Percentiles rank a stretch among this genome's conserved stretches.
Conservation (phyloP, 2,888 invertebrate genomes). For the Troilus luridus region DNA sequence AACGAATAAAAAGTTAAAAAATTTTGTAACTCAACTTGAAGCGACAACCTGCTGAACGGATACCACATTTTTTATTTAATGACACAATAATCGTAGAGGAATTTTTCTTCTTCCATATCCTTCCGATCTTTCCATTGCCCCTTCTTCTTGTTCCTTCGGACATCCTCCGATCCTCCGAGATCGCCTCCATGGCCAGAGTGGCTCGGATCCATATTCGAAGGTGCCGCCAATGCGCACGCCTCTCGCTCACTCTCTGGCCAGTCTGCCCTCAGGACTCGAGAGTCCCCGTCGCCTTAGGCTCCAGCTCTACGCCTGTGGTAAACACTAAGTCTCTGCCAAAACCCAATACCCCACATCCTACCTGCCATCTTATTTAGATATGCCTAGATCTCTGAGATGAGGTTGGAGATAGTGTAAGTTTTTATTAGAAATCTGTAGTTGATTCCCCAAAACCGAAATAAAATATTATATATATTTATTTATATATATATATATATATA, state of each 20-base stretch:
- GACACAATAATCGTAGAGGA: too few relatives aligned
- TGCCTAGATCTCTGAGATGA: slow-evolving; percentile 17
- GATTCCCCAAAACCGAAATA: background rate
- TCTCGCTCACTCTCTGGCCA: background rate
- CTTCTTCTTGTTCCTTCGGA: background rate
- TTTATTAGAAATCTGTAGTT: background rate
- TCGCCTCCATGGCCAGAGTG: background rate
- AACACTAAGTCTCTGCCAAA: slow-evolving; percentile 12
- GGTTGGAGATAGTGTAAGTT: slow-evolving; percentile 31
- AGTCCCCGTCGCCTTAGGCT: background rate
- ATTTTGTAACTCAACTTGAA: too few relatives aligned
- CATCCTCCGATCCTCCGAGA: background rate
- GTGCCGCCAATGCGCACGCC: slow-evolving; percentile 9
- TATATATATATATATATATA: too few relatives aligned
- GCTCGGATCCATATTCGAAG: slow-evolving; percentile 40
- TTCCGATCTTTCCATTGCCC: background rate
- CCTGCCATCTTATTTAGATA: slow-evolving; percentile 16
- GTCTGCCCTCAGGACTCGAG: background rate
- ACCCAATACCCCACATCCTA: background rate
- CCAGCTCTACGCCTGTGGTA: background rate
- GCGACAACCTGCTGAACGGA: too few relatives aligned
- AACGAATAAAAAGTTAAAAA: too few relatives aligned
- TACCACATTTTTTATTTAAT: too few relatives aligned
- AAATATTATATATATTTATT: background rate
- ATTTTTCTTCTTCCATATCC: background rate